Evolutionary conservation across 2,113 vertebrate species (phyloP).

Genomic region (Scomber japonicus): DNA sequence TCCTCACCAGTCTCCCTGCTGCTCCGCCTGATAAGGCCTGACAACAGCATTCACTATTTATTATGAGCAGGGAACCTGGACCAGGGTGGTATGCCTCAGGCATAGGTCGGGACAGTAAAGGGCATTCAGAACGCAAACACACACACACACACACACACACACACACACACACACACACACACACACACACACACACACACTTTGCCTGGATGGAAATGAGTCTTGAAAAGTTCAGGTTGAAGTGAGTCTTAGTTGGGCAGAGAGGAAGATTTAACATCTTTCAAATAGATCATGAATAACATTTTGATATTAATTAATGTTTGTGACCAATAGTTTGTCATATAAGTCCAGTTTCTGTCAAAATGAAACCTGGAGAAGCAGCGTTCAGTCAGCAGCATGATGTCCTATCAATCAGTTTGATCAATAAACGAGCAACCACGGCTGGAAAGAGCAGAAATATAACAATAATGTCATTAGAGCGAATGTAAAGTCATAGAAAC

Average conservation of each 20-base stretch:
- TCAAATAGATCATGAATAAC: neutral
- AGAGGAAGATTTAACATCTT: neutral
- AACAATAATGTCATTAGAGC: too few species aligned
- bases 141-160: constrained; percentile 5
- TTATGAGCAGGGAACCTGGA: constrained; percentile 32
- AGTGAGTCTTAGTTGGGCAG: neutral
- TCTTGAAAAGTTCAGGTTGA: neutral
- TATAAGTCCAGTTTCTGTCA: too few species aligned
- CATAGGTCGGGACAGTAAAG: constrained; percentile 22
- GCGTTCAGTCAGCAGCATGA: too few species aligned
- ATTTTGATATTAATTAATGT: neutral
- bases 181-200: neutral
- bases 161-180: neutral
- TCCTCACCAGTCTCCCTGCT: constrained; percentile 34
- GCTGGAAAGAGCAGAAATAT: too few species aligned
- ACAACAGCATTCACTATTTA: constrained; percentile 56
- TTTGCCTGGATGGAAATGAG: neutral
- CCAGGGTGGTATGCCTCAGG: neutral
- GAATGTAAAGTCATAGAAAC: too few species aligned
- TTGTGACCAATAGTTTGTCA: too few species aligned
- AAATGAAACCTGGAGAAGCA: too few species aligned
- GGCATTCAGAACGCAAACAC: constrained; percentile 2
- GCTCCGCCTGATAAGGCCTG: constrained; percentile 43
- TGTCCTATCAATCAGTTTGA: too few species aligned
- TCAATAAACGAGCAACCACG: too few species aligned